Evolutionary conservation across 2,797 vertebrate species (phyloP), one percentile per base, ranked within the genome.

Genomic region (Neomorphus geoffroyi): DNA sequence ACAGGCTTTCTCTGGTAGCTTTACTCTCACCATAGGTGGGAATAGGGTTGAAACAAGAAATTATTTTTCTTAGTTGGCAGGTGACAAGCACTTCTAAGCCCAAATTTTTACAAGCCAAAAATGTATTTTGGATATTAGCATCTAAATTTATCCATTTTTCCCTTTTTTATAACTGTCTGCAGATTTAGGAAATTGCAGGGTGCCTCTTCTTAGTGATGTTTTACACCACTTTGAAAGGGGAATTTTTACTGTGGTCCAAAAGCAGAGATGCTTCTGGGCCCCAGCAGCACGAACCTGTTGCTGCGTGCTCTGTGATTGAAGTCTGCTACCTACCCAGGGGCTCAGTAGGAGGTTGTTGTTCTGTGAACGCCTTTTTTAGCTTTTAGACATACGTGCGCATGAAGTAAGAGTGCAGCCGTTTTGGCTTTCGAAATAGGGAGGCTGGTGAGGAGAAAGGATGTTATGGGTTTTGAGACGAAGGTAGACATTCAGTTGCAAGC

Each of bases 321-420:
- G 26, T 3, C 5, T 18, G 50, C 61, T 33, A 1, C 65, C 0
- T 0, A 1, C 65, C 0, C 0, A 33, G 67, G 61, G 16, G 22
- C 84, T 61, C 4, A 1, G 21, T 5, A 27, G n/a, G 80, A 85
- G 28, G 17, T 39, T 8, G 3, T 32, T 72, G 43, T 32, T 50
- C 53, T 37, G 16, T 41, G 32, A 88, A 39, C 50, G 67, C 16
- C 33, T 51, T 37, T 66, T 84, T 74, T 32, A 33, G 75, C 50
- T 72, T 74, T 37, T 33, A 86, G 65, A 13, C 27, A 3, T 57
- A n/a, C 1, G 4, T 16, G 24, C 26, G 12, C 32, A 13, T 27
- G 71, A 77, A 92, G 53, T 60, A 62, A 84, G 80, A 54, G 53
- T 46, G 62, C 77, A 92, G 58, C 54, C 39, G 12, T 33, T 92